Percentiles rank a stretch among this genome's conserved stretches.
phyloP scores from a whole-genome alignment of 2,797 vertebrate species.

The Buceros bicornis region DNA sequence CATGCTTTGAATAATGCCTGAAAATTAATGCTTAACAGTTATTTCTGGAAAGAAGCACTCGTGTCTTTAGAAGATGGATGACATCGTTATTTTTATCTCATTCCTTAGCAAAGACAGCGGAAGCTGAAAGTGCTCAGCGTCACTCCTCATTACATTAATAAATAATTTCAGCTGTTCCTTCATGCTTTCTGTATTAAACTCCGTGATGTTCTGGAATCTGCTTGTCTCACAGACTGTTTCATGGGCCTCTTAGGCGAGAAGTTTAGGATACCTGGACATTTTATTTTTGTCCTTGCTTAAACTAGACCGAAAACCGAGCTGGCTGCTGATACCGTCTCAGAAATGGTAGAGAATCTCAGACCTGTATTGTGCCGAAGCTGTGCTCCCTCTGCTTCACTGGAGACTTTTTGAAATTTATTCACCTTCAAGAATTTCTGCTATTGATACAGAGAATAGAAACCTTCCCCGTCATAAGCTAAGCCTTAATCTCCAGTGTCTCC shows the following conservation, averaged over 20 bases:
- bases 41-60: constrained; percentile 49
- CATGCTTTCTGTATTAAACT: neutral
- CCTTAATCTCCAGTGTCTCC: neutral
- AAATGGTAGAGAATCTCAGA: neutral
- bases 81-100: constrained; percentile 40
- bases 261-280: neutral
- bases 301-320: neutral
- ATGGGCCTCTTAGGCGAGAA: neutral
- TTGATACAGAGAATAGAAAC: constrained; percentile 9
- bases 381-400: neutral
- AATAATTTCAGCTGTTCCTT: constrained; percentile 47
- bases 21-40: constrained; percentile 48
- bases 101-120: constrained; percentile 31
- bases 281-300: constrained; percentile 3
- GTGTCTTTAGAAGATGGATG: constrained; percentile 36
- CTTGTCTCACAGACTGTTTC: neutral
- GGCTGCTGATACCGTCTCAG: neutral
- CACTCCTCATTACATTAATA: constrained; percentile 20
- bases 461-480: neutral
- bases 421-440: constrained; percentile 16
- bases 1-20: constrained; percentile 28
- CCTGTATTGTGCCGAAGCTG: neutral
- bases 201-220: neutral
- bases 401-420: constrained; percentile 4
- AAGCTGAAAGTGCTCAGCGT: constrained; percentile 13